Conservation (phyloP, 2,797 vertebrate genomes). For the Todus mexicanus region DNA sequence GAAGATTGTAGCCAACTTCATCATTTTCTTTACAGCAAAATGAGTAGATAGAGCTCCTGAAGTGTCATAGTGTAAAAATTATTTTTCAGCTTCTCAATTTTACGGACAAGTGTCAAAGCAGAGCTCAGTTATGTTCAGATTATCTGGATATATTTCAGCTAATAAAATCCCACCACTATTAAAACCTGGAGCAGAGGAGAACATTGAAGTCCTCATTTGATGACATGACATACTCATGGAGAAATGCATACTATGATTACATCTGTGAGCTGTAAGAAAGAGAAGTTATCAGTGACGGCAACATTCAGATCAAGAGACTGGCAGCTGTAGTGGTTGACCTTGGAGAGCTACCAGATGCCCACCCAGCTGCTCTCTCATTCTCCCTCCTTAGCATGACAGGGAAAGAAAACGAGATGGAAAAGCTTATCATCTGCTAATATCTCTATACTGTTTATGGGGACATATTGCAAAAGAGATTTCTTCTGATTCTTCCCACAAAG, state of each 20-base stretch:
- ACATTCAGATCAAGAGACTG: background rate
- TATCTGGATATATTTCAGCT: background rate
- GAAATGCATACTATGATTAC: background rate
- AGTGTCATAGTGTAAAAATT: background rate
- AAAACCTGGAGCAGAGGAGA: background rate
- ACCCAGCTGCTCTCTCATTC: fast-evolving
- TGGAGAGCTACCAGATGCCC: background rate
- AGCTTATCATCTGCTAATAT: background rate
- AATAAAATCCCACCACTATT: background rate
- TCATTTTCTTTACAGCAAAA: background rate
- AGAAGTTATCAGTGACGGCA: background rate
- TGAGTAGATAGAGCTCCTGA: background rate
- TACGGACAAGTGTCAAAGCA: background rate
- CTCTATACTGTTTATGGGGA: background rate
- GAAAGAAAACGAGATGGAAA: background rate
- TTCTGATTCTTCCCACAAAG: background rate
- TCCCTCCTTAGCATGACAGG: background rate
- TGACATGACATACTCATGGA: background rate
- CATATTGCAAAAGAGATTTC: background rate
- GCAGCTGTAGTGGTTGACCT: background rate
- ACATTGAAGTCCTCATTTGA: background rate
- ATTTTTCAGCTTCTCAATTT: background rate
- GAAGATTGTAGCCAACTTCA: background rate
- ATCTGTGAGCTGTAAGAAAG: background rate
- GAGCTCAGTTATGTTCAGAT: background rate